phyloP scores from a whole-genome alignment of 2,797 vertebrate genomes.

The Parotocinclus haroldoi region DNA sequence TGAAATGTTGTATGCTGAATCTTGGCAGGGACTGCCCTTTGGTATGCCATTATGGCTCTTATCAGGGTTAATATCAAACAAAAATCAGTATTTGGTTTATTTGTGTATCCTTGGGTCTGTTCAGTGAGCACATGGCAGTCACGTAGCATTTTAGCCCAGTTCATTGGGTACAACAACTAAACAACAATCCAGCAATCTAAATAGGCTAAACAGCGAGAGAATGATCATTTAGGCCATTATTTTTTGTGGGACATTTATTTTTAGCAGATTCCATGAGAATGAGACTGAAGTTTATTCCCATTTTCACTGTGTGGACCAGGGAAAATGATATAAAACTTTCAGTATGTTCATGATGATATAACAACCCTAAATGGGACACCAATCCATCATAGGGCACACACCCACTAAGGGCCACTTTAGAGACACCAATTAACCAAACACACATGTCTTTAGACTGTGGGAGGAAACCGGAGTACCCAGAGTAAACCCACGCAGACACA shows the following conservation, averaged over 20 bases:
- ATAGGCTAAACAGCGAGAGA: constrained; percentile 9
- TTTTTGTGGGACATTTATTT: constrained; percentile 12
- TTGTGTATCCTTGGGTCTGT: constrained; percentile 18
- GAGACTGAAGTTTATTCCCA: constrained; percentile 11
- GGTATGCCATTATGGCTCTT: constrained; percentile 6
- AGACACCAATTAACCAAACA: too few relatives aligned
- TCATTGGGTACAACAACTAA: constrained; percentile 3
- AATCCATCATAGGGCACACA: too few relatives aligned
- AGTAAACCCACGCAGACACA: too few relatives aligned
- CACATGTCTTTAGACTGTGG: too few relatives aligned
- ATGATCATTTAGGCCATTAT: constrained; percentile 12
- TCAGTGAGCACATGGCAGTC: constrained; percentile 9
- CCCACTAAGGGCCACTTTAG: too few relatives aligned
- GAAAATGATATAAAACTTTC: background rate
- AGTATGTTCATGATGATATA: too few relatives aligned
- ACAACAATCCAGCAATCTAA: constrained; percentile 21
- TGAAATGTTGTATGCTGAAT: constrained; percentile 23
- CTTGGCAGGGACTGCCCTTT: background rate
- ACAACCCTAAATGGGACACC: too few relatives aligned
- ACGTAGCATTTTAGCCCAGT: constrained; percentile 29
- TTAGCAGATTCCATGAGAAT: constrained; percentile 25
- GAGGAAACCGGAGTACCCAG: too few relatives aligned
- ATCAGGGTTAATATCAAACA: constrained; percentile 13
- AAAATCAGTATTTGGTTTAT: constrained; percentile 31
- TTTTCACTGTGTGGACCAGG: background rate